Evolutionary conservation across 2,888 invertebrate species (phyloP).

Genomic region (Gisinianus flammeolus): DNA sequence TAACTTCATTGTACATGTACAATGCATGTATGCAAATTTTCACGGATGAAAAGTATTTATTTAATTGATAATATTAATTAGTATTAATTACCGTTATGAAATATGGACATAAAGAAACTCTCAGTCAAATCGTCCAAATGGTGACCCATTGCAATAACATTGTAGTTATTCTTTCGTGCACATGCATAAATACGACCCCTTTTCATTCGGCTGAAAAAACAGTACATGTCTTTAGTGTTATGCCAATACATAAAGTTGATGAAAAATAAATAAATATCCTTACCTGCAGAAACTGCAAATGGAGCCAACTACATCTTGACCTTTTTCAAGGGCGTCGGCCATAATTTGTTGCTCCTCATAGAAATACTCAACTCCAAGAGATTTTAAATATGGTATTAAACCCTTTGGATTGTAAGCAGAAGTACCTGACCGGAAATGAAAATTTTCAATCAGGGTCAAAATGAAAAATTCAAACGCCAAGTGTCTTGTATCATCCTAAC

Average conservation of each 20-base stretch:
- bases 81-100: conserved; percentile 80
- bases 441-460: too few relatives aligned
- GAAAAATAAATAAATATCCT: too few relatives aligned
- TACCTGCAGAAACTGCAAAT: conserved; percentile 77
- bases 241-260: too few relatives aligned
- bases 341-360: conserved; percentile 72
- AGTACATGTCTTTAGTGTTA: too few relatives aligned
- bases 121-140: conserved; percentile 83
- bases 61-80: conserved; percentile 77
- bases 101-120: conserved; percentile 79
- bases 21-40: not conserved
- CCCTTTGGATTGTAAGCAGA: conserved; percentile 68
- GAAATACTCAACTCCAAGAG: conserved; percentile 75
- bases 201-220: conserved; percentile 76
- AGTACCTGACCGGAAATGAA: too few relatives aligned
- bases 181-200: conserved; percentile 77
- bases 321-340: conserved; percentile 54
- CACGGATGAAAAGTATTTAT: conserved; percentile 52
- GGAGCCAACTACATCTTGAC: conserved; percentile 60
- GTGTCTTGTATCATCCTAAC: too few relatives aligned
- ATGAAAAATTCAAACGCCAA: too few relatives aligned
- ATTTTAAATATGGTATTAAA: conserved; percentile 76
- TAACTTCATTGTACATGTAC: not conserved
- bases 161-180: conserved; percentile 78
- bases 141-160: conserved; percentile 86